Evolutionary conservation across 1,140 invertebrate genomes (phyloP).

Genomic region (Tetramorium alpestre): DNA sequence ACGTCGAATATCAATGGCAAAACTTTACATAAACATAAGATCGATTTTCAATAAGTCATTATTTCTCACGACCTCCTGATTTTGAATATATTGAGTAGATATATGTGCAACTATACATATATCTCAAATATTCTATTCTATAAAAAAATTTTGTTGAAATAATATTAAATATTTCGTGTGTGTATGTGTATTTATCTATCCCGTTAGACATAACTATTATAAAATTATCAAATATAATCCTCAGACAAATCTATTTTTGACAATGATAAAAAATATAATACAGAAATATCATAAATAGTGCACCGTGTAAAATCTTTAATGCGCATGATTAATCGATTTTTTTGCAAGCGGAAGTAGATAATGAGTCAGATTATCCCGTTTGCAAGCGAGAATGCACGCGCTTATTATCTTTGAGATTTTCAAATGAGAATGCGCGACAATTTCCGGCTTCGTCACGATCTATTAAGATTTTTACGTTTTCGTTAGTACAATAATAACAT

Average conservation of each 20-base stretch:
- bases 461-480: background rate
- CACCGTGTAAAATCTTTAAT: slow-evolving; percentile 19
- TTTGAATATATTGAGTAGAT: background rate
- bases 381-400: background rate
- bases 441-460: background rate
- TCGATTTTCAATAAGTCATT: background rate
- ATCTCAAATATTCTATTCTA: background rate
- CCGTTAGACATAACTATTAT: background rate
- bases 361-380: background rate
- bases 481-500: background rate
- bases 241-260: background rate
- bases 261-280: background rate
- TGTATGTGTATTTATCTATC: background rate
- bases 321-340: slow-evolving; percentile 27
- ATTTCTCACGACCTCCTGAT: background rate
- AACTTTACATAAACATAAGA: background rate
- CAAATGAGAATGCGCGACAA: background rate
- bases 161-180: background rate
- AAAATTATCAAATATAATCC: background rate
- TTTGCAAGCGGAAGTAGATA: slow-evolving; percentile 26
- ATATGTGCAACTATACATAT: background rate
- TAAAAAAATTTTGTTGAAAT: background rate
- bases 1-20: background rate
- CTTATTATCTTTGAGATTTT: slow-evolving; percentile 25
- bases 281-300: background rate